Conservation (phyloP, 37 sponge, comb jelly and placozoan species). For the Chondrosia reniformis region DNA sequence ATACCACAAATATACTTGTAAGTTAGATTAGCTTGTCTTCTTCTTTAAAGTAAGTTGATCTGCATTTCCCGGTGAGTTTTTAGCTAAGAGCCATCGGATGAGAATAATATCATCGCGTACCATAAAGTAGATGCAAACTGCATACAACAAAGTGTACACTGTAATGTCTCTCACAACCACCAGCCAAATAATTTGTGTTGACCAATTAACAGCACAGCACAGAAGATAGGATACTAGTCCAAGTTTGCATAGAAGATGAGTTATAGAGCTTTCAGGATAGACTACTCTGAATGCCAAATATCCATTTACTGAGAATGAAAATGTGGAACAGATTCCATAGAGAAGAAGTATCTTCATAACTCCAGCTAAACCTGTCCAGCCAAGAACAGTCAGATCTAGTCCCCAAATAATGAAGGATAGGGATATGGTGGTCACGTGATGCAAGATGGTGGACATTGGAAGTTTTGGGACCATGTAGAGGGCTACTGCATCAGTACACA, state of each 20-base stretch:
- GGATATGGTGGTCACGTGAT: slow-evolving; percentile 55
- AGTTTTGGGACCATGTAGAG: slow-evolving; percentile 77
- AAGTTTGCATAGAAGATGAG: slow-evolving; percentile 26
- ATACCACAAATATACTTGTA: too few relatives aligned
- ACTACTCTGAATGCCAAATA: slow-evolving; percentile 78
- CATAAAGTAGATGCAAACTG: background rate
- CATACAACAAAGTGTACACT: slow-evolving; percentile 12
- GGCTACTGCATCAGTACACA: slow-evolving; percentile 74
- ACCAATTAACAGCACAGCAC: slow-evolving; percentile 69
- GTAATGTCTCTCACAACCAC: slow-evolving; percentile 11
- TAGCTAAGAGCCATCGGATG: slow-evolving; percentile 4
- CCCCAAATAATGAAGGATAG: slow-evolving; percentile 36
- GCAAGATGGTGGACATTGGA: slow-evolving; percentile 61
- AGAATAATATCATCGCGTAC: slow-evolving; percentile 7
- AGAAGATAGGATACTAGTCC: slow-evolving; percentile 58
- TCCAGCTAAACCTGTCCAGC: slow-evolving; percentile 56
- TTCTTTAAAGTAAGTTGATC: too few relatives aligned
- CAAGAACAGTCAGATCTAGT: slow-evolving; percentile 31
- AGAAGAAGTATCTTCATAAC: slow-evolving; percentile 63
- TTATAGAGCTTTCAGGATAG: slow-evolving; percentile 45
- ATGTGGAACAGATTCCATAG: slow-evolving; percentile 63
- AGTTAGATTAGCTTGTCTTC: too few relatives aligned
- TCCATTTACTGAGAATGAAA: slow-evolving; percentile 69
- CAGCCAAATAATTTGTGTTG: slow-evolving; percentile 61
- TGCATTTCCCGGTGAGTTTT: slow-evolving; percentile 15